These are phyloP conservation scores for Marcusenius ussheri DNA, from an alignment of 2,113 vertebrate species.

Conservation along the genomic window DNA sequence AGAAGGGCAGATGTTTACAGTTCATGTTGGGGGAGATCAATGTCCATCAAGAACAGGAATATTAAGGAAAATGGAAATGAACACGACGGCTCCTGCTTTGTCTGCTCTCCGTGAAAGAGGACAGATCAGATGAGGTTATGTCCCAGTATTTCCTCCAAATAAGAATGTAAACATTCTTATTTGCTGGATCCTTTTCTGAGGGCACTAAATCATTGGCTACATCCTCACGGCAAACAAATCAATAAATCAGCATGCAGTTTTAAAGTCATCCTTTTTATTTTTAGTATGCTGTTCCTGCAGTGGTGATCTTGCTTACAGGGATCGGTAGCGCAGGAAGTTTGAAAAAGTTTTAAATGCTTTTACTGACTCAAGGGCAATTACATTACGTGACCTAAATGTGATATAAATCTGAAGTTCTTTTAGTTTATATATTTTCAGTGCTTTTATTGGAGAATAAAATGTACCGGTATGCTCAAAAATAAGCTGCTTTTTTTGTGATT, in stretches of 20 bases:
- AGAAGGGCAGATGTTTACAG: conserved; percentile 49
- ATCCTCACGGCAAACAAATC: conserved; percentile 30
- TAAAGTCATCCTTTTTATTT: conserved; percentile 25
- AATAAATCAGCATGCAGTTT: conserved; percentile 26
- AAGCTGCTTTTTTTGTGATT: background rate
- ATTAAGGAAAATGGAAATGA: conserved; percentile 40
- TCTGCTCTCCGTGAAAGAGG: background rate
- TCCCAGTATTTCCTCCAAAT: background rate
- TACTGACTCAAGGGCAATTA: conserved; percentile 14
- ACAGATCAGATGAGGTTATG: background rate
- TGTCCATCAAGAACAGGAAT: conserved; percentile 49
- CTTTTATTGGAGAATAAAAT: background rate
- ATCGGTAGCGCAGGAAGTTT: conserved; percentile 5
- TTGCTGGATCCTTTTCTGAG: background rate
- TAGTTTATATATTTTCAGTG: background rate
- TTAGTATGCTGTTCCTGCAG: conserved; percentile 4
- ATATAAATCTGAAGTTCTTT: background rate
- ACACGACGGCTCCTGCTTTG: conserved; percentile 20
- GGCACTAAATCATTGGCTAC: conserved; percentile 29
- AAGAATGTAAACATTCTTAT: background rate
- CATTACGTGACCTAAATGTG: background rate
- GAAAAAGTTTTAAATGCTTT: conserved; percentile 14
- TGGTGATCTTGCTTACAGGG: conserved; percentile 4
- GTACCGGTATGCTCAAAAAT: background rate
- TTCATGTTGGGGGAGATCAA: conserved; percentile 39